Conservation (phyloP, 2,888 invertebrate genomes). For the Acronicta alni region DNA sequence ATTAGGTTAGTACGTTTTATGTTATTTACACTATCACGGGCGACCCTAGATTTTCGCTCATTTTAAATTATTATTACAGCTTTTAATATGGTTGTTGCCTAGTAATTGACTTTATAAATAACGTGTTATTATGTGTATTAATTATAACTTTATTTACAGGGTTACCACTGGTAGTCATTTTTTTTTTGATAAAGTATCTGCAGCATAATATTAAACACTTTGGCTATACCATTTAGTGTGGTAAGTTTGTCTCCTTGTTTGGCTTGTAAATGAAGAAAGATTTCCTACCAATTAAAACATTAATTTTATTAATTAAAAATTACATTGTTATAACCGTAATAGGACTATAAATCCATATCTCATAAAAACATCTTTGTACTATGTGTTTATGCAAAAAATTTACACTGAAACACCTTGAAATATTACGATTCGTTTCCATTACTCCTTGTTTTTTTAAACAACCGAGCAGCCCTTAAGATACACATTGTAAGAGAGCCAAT, state of each 20-base stretch:
- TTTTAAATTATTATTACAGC: constrained; percentile 50
- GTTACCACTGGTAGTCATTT: background rate
- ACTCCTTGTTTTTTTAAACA: constrained; percentile 56
- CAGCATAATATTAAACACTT: too few relatives aligned
- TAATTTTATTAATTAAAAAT: too few relatives aligned
- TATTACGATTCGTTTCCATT: constrained; percentile 52
- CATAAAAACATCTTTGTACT: background rate
- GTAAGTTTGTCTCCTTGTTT: too few relatives aligned
- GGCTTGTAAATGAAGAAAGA: too few relatives aligned
- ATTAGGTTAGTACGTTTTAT: constrained; percentile 85
- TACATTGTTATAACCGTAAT: too few relatives aligned
- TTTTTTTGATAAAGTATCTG: background rate
- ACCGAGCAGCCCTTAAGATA: constrained; percentile 56
- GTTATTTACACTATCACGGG: constrained; percentile 71
- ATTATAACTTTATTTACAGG: background rate
- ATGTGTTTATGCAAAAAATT: background rate
- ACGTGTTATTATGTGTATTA: constrained; percentile 2
- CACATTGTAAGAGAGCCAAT: constrained; percentile 62
- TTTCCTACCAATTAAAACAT: too few relatives aligned
- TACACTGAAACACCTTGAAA: constrained; percentile 21
- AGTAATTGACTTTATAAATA: constrained; percentile 35
- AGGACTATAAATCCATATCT: background rate
- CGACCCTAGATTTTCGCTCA: constrained; percentile 42
- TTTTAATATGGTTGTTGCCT: constrained; percentile 43
- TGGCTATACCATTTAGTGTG: too few relatives aligned